Evolutionary conservation across 2,797 vertebrate genomes (phyloP).

Genomic region (Calcarius lapponicus): DNA sequence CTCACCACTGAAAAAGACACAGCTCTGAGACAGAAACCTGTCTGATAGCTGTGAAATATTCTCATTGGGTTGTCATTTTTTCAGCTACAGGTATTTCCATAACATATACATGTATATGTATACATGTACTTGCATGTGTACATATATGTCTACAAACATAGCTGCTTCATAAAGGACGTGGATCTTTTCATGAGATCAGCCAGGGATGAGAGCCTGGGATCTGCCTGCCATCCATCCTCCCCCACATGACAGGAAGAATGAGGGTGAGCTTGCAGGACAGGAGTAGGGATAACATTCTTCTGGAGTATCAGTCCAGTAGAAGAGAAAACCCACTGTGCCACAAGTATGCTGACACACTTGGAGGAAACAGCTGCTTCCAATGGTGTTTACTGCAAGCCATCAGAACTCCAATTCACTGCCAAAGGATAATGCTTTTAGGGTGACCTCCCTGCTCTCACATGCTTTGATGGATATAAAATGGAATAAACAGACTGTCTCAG

Average conservation of each 20-base stretch:
- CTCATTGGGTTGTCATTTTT: background rate
- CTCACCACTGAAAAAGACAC: background rate
- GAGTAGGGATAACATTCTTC: background rate
- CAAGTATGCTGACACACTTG: background rate
- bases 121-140: background rate
- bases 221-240: background rate
- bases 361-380: background rate
- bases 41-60: background rate
- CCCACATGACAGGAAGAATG: background rate
- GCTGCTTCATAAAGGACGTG: background rate
- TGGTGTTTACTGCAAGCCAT: background rate
- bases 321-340: background rate
- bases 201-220: background rate
- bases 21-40: background rate
- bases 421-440: background rate
- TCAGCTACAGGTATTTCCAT: background rate
- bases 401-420: background rate
- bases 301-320: background rate
- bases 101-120: background rate
- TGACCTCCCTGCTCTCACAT: background rate
- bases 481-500: background rate
- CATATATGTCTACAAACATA: background rate
- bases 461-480: background rate
- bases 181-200: background rate
- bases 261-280: background rate